Base-by-base conservation (phyloP, 2,113 vertebrate species). In the Myotis davidii region DNA sequence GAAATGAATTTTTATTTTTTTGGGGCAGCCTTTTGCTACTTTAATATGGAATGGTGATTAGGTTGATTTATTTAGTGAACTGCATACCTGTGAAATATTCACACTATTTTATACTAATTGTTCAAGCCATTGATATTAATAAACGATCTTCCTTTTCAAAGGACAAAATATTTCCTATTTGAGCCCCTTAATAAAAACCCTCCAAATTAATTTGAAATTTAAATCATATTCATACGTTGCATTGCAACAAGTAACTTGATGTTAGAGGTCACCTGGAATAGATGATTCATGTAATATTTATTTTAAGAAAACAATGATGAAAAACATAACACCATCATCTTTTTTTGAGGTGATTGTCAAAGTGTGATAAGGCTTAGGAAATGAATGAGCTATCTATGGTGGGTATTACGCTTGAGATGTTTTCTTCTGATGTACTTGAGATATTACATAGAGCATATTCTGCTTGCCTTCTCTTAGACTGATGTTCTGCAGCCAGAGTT, bases 161-260 rank as follows among this genome's bases (percentile, higher is more conserved):
- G 72, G 21, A 34, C 10, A 73, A 87, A 52, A 64, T 5, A 34
- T 48, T 97, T 97, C 29, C 9, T 95, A 6, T 39, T 96, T 17
- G 77, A 92, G 16, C 3, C 7, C n/a, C 18, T 88, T 29, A 87
- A 25, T 70, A 25, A 87, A 84, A 90, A 52, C 48, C 9, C 52
- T 92, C 92, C 23, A 83, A 18, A 72, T 91, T 94, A 97, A 92
- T n/a, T 81, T 84, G 79, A 87, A 78, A 90, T 94, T 93, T 85
- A 23, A 21, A 50, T 95, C 61, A 89, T 79, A 37, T 48, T 95
- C 27, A 23, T 42, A 91, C 37, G 74, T 17, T 81, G 34, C 27
- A 45, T 23, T 61, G 25, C 25, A 73, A 95, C 91, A 69, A 91
- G 18, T 23, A 91, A 88, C 64, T 95, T 52, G 9, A 95, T 85